Conservation (phyloP, 2,888 invertebrate genomes). For the Aspidiotus destructor region DNA sequence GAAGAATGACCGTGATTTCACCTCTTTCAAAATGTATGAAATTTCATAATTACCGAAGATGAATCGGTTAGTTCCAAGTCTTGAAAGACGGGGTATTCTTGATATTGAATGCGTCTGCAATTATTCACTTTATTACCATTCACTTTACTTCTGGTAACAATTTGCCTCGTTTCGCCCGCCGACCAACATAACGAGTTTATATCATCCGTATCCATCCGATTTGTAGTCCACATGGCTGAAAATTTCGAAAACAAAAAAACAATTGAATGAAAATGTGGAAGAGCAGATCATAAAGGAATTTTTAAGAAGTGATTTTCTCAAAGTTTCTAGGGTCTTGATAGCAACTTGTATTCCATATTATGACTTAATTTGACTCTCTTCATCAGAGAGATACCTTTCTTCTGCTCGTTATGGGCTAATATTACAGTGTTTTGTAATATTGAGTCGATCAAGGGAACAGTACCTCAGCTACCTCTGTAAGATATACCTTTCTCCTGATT, state of each 20-base stretch:
- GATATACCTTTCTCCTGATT: too few relatives aligned
- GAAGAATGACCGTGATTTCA: too few relatives aligned
- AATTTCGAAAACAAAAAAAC: neutral
- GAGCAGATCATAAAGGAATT: neutral
- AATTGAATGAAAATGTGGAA: neutral
- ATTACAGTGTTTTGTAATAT: too few relatives aligned
- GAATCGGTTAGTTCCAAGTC: slow-evolving; percentile 39
- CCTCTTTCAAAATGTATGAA: too few relatives aligned
- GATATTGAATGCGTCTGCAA: slow-evolving; percentile 27
- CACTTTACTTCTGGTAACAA: slow-evolving; percentile 25
- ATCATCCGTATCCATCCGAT: slow-evolving; percentile 29
- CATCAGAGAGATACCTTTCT: too few relatives aligned
- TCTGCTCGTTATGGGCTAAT: too few relatives aligned
- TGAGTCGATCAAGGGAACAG: too few relatives aligned
- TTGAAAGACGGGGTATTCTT: slow-evolving; percentile 33
- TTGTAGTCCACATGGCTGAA: slow-evolving; percentile 27
- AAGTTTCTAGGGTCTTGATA: too few relatives aligned
- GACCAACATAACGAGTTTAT: slow-evolving; percentile 28
- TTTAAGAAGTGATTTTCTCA: too few relatives aligned
- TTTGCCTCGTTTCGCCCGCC: slow-evolving; percentile 21
- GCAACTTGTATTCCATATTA: too few relatives aligned
- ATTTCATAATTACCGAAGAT: slow-evolving; percentile 37
- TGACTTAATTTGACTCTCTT: too few relatives aligned
- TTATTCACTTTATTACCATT: slow-evolving; percentile 27
- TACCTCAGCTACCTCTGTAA: too few relatives aligned